Evolutionary conservation across 2,113 vertebrate genomes (phyloP).

Genomic region (Eretmochelys imbricata): DNA sequence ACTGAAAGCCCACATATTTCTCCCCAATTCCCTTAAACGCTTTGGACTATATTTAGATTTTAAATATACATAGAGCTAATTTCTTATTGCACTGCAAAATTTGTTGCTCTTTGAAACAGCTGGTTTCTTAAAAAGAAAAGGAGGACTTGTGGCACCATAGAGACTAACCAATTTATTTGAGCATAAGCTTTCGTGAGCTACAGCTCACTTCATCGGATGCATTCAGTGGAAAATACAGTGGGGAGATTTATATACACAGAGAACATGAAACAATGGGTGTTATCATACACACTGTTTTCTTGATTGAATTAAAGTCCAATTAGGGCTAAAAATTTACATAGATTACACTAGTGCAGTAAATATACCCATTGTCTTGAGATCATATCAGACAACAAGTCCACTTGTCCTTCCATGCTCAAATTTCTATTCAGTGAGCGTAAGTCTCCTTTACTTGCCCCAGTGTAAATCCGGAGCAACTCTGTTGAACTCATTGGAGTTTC

Average conservation of each 20-base stretch:
- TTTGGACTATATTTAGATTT: slow-evolving; percentile 8
- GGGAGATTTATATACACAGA: too few species aligned
- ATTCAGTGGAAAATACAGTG: too few species aligned
- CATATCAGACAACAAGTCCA: neutral
- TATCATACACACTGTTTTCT: neutral
- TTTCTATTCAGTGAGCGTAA: neutral
- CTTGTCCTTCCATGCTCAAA: neutral
- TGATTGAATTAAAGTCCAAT: neutral
- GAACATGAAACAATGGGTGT: too few species aligned
- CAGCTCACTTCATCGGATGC: too few species aligned
- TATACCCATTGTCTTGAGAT: neutral
- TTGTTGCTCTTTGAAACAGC: neutral
- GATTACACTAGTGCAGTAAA: slow-evolving; percentile 16
- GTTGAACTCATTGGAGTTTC: neutral
- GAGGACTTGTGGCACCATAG: too few species aligned
- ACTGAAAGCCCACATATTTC: neutral
- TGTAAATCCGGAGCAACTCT: neutral
- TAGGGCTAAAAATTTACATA: neutral
- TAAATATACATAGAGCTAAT: neutral
- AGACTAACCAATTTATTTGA: too few species aligned
- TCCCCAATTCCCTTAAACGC: slow-evolving; percentile 17
- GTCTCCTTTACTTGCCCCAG: neutral
- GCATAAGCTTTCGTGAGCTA: too few species aligned
- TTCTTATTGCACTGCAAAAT: slow-evolving; percentile 23
- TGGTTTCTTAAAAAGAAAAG: neutral